A percentile compares a stretch with the other conserved stretches of the same genome.
These are phyloP conservation scores for Paracyclopina nana DNA, from an alignment of 1,140 invertebrate genomes.

Conservation along the genomic window DNA sequence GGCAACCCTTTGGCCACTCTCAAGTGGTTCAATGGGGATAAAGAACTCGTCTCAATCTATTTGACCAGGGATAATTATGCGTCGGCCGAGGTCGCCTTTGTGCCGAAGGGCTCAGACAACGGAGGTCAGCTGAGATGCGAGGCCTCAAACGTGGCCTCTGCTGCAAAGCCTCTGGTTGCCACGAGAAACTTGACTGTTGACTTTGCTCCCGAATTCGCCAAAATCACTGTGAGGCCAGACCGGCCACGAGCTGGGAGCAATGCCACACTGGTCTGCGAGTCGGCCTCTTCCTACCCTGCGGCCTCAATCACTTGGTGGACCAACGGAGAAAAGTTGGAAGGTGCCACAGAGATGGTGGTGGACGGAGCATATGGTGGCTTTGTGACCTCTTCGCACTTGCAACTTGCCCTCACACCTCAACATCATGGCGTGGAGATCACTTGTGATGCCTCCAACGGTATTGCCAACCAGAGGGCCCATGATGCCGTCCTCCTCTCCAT, in stretches of 20 bases:
- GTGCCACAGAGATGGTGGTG: conserved; percentile 34
- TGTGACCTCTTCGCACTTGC: conserved; percentile 6
- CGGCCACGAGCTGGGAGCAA: conserved; percentile 60
- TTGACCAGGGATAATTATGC: conserved; percentile 29
- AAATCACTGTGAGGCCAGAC: conserved; percentile 27
- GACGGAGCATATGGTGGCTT: neutral
- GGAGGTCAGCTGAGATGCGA: conserved; percentile 73
- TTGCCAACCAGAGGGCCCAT: neutral
- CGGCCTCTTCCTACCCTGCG: conserved; percentile 70
- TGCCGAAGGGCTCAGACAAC: conserved; percentile 75
- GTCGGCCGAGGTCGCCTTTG: conserved; percentile 56
- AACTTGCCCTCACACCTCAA: conserved; percentile 4
- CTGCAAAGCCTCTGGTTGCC: neutral
- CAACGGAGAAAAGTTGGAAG: conserved; percentile 30
- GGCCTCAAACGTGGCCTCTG: conserved; percentile 74
- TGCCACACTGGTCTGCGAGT: conserved; percentile 64
- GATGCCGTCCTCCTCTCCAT: conserved; percentile 14
- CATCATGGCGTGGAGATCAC: conserved; percentile 9
- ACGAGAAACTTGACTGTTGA: conserved; percentile 5
- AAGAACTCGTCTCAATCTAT: conserved; percentile 9
- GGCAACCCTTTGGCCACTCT: conserved; percentile 81
- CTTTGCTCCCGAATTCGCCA: conserved; percentile 11
- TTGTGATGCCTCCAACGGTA: conserved; percentile 1
- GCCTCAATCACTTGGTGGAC: conserved; percentile 55
- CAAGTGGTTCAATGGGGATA: conserved; percentile 44